Conservation (phyloP, 2,113 vertebrate species). For the Promerops cafer region DNA sequence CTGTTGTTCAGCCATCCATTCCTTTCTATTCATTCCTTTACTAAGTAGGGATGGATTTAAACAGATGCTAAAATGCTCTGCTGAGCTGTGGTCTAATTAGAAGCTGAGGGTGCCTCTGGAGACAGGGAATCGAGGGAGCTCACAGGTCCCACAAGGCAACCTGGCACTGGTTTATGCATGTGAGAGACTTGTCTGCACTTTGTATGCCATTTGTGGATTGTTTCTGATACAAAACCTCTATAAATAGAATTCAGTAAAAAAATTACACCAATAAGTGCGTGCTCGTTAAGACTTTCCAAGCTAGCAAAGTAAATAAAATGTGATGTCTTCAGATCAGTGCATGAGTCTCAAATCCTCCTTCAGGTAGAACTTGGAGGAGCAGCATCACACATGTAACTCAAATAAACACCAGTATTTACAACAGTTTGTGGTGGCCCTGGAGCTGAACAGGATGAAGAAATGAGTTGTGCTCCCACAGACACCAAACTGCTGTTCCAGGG, state of each 20-base stretch:
- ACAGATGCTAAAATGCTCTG: slow-evolving; percentile 46
- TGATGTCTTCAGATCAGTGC: background rate
- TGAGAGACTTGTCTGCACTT: background rate
- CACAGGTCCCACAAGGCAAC: background rate
- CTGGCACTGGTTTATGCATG: background rate
- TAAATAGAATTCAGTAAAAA: background rate
- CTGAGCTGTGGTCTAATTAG: slow-evolving; percentile 53
- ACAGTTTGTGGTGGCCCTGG: background rate
- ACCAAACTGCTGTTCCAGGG: background rate
- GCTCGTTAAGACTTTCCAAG: background rate
- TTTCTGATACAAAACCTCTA: background rate
- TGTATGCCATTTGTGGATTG: background rate
- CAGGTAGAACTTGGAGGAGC: background rate
- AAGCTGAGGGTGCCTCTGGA: slow-evolving; percentile 28
- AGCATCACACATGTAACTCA: background rate
- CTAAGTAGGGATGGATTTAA: slow-evolving; percentile 42
- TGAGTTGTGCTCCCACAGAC: background rate
- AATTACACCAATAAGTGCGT: background rate
- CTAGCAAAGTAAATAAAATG: background rate
- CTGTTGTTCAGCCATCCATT: background rate
- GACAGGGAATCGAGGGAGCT: background rate
- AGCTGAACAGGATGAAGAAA: background rate
- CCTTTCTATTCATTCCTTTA: slow-evolving; percentile 41
- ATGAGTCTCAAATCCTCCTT: background rate
- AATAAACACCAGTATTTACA: background rate